Conservation (phyloP, 2,888 invertebrate genomes). For the Plagodis dolabraria region DNA sequence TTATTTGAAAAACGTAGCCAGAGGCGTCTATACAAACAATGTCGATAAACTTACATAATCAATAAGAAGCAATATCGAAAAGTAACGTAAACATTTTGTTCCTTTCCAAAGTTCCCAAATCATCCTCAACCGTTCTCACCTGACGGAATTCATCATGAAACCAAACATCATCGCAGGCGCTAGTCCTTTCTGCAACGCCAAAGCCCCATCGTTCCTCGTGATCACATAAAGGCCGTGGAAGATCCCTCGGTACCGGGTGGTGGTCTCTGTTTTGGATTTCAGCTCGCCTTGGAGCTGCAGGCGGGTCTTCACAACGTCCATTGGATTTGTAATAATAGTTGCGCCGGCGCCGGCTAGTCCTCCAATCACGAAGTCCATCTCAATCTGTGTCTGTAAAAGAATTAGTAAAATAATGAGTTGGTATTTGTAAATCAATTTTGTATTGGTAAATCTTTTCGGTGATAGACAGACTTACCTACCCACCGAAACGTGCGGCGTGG, state of each 20-base stretch:
- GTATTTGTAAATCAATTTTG: no score
- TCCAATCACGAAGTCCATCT: slow-evolving; percentile 90
- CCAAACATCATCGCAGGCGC: slow-evolving; percentile 93
- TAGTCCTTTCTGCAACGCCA: slow-evolving; percentile 91
- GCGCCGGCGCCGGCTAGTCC: slow-evolving; percentile 90
- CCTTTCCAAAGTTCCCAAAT: no score
- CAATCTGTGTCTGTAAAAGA: slow-evolving; percentile 4
- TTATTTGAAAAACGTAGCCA: no score
- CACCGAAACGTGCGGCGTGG: no score
- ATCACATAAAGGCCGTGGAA: slow-evolving; percentile 91
- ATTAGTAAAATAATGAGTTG: no score
- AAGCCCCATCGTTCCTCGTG: slow-evolving; percentile 88
- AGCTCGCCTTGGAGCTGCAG: slow-evolving; percentile 94
- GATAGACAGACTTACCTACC: no score
- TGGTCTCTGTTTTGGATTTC: slow-evolving; percentile 82
- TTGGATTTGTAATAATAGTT: slow-evolving; percentile 93
- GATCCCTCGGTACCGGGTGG: slow-evolving; percentile 87
- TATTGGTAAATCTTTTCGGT: no score
- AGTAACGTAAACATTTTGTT: no score
- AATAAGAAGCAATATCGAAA: no score
- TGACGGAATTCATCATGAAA: slow-evolving; percentile 84
- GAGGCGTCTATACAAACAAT: no score
- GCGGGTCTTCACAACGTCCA: slow-evolving; percentile 95
- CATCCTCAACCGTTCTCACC: slow-evolving; percentile 44
- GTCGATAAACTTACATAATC: no score